Conservation (phyloP, 2,113 vertebrate genomes). For the Brachyhypopomus occidentalis region DNA sequence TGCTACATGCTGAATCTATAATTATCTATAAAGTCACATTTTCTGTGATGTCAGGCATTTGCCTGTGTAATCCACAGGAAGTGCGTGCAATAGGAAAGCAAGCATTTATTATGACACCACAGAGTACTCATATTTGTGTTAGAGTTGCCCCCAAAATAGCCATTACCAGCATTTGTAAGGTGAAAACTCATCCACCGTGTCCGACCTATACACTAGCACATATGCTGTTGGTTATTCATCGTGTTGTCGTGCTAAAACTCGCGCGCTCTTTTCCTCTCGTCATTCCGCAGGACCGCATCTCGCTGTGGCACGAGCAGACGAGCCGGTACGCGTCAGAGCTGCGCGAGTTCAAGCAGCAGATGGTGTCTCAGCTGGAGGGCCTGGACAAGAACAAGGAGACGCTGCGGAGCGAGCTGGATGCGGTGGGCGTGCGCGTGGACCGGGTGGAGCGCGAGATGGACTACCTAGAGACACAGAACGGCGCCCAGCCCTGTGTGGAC, state of each 20-base stretch:
- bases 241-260: neutral
- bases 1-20: neutral
- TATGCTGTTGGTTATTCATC: neutral
- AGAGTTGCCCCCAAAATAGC: too few relatives aligned
- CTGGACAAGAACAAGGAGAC: conserved; percentile 90
- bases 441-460: conserved; percentile 93
- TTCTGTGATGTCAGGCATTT: neutral
- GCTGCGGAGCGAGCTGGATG: conserved; percentile 80
- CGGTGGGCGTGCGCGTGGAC: conserved; percentile 82
- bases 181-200: too few relatives aligned
- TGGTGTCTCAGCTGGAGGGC: conserved; percentile 86
- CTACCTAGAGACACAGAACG: conserved; percentile 92
- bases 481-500: conserved; percentile 87
- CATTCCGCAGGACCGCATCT: conserved; percentile 84
- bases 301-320: conserved; percentile 93
- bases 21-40: neutral
- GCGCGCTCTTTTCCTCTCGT: neutral
- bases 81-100: too few relatives aligned
- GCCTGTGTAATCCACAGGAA: too few relatives aligned
- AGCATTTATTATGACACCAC: too few relatives aligned
- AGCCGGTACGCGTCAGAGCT: conserved; percentile 90
- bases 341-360: conserved; percentile 94
- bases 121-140: too few relatives aligned
- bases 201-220: too few relatives aligned
- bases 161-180: too few relatives aligned